Base-by-base conservation (phyloP, 2,797 vertebrate species). In the Anabacerthia variegaticeps region DNA sequence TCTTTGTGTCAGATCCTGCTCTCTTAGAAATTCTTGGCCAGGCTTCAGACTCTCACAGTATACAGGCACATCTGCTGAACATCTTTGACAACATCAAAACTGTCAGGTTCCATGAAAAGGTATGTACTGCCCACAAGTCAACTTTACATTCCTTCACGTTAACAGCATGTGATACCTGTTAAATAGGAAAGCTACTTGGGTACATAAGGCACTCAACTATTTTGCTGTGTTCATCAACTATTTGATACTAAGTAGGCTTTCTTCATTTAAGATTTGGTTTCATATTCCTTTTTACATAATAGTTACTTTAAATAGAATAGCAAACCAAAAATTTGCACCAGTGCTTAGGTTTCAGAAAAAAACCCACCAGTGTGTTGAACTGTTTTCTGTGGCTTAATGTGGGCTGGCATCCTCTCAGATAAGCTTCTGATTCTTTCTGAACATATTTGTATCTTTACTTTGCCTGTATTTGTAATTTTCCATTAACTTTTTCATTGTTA, bases 21-120 rank as follows among this genome's bases (percentile, higher is more conserved):
- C 98, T 99, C 49, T 95, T 99, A 95, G 99, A 99, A 98, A 99
- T 99, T 93, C 98, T 99, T 91, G 99, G 99, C 44, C 99, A 99
- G 96, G 99, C 99, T 4, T 99, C 99, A 1, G 99, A 99, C 95
- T 98, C 99, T 7, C 99, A 99, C 97, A 99, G 98, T 19, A 99
- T 99, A 85, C 99, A 99, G 94, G 98, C 99, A 36, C 99, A 99
- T 91, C 98, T 99, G 59, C 98, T 99, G 91, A 99, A 99, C 7
- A 97, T 99, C 65, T 99, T 99, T 76, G 99, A 99, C 98, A 99
- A 99, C 97, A 98, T 99, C 88, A 99, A 99, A 97, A 97, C 93
- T 1, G 98, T 99, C 74, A 97, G 89, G 80, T 99, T 99, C 90
- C 99, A 99, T 22, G 99, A 99, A 68, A 99, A 98, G 98, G 99